These are phyloP conservation scores for Schmidtea mediterranea DNA, from an alignment of 1,140 invertebrate species.

Conservation along the genomic window DNA sequence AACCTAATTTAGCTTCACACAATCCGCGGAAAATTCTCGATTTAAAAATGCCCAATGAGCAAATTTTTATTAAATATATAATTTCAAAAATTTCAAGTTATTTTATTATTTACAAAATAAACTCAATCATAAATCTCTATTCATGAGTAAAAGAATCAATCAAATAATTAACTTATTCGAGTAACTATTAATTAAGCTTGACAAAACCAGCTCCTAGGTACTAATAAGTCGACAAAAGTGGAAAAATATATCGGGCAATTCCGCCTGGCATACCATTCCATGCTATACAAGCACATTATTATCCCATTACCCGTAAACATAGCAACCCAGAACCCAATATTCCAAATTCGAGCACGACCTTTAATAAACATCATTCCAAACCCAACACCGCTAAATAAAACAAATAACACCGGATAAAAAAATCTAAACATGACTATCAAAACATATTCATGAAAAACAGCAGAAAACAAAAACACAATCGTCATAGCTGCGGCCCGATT, in stretches of 20 bases:
- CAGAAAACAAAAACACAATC: slow-evolving; percentile 34
- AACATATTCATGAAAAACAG: slow-evolving; percentile 57
- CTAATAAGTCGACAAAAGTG: no score
- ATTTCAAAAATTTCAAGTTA: no score
- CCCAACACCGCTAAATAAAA: slow-evolving; percentile 23
- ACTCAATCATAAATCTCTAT: no score
- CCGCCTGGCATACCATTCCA: slow-evolving; percentile 52
- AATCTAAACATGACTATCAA: slow-evolving; percentile 45
- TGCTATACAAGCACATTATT: slow-evolving; percentile 44
- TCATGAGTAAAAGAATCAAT: no score
- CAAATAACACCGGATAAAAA: slow-evolving; percentile 55
- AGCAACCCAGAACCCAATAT: slow-evolving; percentile 50
- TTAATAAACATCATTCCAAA: slow-evolving; percentile 7
- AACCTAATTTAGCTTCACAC: no score
- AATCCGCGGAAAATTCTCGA: no score
- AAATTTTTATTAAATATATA: no score
- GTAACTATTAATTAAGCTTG: no score
- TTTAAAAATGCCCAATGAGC: no score
- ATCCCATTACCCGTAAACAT: slow-evolving; percentile 48
- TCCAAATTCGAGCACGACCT: slow-evolving; percentile 31
- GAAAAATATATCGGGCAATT: slow-evolving; percentile 36
- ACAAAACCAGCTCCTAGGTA: no score
- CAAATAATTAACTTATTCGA: no score
- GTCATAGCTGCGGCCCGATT: slow-evolving; percentile 23
- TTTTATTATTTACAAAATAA: no score